Evolutionary conservation across 2,888 invertebrate genomes (phyloP).

Genomic region (Miltochrista miniata): DNA sequence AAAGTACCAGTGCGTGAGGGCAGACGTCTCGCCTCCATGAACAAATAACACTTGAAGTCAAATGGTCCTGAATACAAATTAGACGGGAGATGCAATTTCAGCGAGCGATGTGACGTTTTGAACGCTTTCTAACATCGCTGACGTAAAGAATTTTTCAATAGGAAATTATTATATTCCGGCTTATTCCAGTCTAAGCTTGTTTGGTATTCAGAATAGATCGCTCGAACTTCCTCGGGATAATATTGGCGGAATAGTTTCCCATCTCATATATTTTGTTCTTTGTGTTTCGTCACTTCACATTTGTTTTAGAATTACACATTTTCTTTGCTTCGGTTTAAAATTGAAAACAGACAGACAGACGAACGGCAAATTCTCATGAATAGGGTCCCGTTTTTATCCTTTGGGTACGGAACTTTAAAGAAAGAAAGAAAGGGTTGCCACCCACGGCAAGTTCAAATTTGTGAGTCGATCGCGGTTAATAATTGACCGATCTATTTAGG

Average conservation of each 20-base stretch:
- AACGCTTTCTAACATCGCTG: constrained; percentile 53
- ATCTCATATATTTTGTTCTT: background rate
- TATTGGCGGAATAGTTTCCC: constrained; percentile 13
- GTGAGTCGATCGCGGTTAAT: too few relatives aligned
- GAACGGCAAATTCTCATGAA: too few relatives aligned
- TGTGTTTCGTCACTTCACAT: background rate
- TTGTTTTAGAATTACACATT: background rate
- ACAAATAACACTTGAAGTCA: constrained; percentile 63
- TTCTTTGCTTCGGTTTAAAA: too few relatives aligned
- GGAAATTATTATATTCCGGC: constrained; percentile 55
- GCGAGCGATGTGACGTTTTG: constrained; percentile 68
- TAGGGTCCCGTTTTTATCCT: too few relatives aligned
- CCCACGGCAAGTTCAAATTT: too few relatives aligned
- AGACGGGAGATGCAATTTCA: constrained; percentile 66
- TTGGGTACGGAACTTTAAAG: too few relatives aligned
- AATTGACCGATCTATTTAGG: too few relatives aligned
- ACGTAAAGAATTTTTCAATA: constrained; percentile 68
- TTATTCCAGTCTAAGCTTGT: constrained; percentile 33
- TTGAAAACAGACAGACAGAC: too few relatives aligned
- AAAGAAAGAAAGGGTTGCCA: too few relatives aligned
- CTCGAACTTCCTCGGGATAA: constrained; percentile 20
- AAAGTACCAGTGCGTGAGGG: constrained; percentile 18
- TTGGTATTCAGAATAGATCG: constrained; percentile 42
- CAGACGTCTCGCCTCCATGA: constrained; percentile 41
- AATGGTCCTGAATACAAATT: constrained; percentile 71